These are phyloP conservation scores for Poecilia gillii DNA, from an alignment of 2,797 vertebrate genomes.

Conservation along the genomic window DNA sequence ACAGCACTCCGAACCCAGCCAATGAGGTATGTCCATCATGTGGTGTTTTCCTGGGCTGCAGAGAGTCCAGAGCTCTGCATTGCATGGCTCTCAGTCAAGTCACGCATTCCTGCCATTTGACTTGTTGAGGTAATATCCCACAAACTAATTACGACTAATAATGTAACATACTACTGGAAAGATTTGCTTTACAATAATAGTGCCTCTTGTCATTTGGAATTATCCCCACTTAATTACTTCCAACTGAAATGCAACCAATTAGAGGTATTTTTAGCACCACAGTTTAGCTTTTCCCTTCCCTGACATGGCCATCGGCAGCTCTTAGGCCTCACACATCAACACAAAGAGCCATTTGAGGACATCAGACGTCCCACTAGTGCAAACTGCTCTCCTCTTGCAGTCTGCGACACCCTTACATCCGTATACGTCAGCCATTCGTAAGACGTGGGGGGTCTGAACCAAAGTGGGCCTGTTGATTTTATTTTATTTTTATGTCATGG, in stretches of 20 bases:
- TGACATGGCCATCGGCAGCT: slow-evolving; percentile 34
- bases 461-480: slow-evolving; percentile 42
- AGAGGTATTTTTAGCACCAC: slow-evolving; percentile 34
- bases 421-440: slow-evolving; percentile 52
- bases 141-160: slow-evolving; percentile 18
- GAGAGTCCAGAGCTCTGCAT: not conserved
- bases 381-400: slow-evolving; percentile 15
- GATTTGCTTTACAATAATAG: slow-evolving; percentile 12
- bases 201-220: slow-evolving; percentile 23
- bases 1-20: slow-evolving; percentile 96
- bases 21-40: slow-evolving; percentile 86
- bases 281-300: slow-evolving; percentile 12
- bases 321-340: slow-evolving; percentile 50
- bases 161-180: slow-evolving; percentile 11
- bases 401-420: slow-evolving; percentile 48
- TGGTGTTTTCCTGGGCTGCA: slow-evolving; percentile 10
- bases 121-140: slow-evolving; percentile 14
- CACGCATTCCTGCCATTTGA: slow-evolving; percentile 11
- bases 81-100: not conserved
- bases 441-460: slow-evolving; percentile 51
- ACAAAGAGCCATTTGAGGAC: slow-evolving; percentile 50
- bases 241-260: slow-evolving; percentile 21
- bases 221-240: slow-evolving; percentile 16
- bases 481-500: slow-evolving; percentile 39
- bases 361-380: slow-evolving; percentile 18